A percentile compares a stretch with the other conserved stretches of the same genome.
Evolutionary conservation across 2,113 vertebrate genomes (phyloP).

Genomic region (Phylloscopus trochiloides): DNA sequence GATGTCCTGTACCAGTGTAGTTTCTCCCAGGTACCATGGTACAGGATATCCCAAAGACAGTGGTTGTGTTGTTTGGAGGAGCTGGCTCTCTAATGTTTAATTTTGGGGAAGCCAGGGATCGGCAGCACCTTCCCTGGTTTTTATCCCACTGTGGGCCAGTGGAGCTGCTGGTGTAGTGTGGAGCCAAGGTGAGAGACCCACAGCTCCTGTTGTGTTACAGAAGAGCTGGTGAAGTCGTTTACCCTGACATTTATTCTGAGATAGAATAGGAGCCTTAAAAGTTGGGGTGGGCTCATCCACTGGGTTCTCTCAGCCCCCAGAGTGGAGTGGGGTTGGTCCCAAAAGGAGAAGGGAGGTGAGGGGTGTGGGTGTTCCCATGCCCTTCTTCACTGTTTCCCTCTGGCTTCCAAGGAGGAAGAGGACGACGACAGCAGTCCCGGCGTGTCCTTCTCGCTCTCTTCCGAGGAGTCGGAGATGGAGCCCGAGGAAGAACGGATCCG

Average conservation of each 20-base stretch:
- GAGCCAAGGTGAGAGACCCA: neutral
- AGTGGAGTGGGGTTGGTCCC: rapidly evolving
- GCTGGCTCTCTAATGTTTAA: rapidly evolving
- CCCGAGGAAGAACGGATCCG: conserved; percentile 89
- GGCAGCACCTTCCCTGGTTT: neutral
- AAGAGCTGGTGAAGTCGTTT: neutral
- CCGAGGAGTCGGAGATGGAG: conserved; percentile 78
- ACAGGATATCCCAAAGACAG: neutral
- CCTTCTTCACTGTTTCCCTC: conserved; percentile 40
- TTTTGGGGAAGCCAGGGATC: neutral
- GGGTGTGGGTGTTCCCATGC: neutral
- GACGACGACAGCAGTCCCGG: conserved; percentile 75
- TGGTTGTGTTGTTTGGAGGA: neutral
- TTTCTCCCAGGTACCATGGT: rapidly evolving
- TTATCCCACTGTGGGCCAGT: rapidly evolving
- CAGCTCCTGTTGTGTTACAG: neutral
- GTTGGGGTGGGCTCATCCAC: neutral
- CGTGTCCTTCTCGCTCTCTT: conserved; percentile 76
- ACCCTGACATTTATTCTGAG: neutral
- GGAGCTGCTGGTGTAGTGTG: neutral
- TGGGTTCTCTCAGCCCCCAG: neutral
- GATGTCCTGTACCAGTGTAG: neutral
- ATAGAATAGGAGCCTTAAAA: neutral
- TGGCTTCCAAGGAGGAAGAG: conserved; percentile 74
- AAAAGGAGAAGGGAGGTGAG: neutral